These are phyloP conservation scores for Lucilia cuprina DNA, from an alignment of 1,140 invertebrate species.

Conservation along the genomic window DNA sequence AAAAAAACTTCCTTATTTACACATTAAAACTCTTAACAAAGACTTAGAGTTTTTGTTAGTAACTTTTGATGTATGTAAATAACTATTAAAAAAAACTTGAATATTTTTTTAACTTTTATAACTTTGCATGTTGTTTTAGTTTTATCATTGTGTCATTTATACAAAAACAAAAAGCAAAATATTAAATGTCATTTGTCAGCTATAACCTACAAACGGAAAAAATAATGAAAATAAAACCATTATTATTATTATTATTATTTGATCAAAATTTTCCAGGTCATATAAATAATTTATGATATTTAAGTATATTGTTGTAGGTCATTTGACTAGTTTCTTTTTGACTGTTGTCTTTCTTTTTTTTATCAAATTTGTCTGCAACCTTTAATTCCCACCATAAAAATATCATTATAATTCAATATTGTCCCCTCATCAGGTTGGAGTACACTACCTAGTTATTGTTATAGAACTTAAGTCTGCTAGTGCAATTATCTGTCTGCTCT, in stretches of 20 bases:
- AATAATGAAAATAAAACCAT: not conserved
- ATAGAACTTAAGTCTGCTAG: not conserved
- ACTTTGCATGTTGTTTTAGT: not conserved
- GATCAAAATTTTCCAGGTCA: not conserved
- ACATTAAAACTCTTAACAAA: not conserved
- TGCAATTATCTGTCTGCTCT: not conserved
- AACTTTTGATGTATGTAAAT: too few species aligned
- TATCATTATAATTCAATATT: not conserved
- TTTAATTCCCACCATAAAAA: too few species aligned
- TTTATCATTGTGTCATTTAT: not conserved
- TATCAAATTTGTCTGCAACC: not conserved
- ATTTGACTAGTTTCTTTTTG: not conserved
- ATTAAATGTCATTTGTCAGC: not conserved
- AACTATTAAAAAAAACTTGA: not conserved
- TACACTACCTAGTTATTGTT: not conserved
- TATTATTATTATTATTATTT: not conserved
- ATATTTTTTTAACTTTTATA: not conserved
- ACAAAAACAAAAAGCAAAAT: not conserved
- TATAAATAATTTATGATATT: not conserved
- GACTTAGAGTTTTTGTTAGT: not conserved
- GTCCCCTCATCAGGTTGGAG: not conserved
- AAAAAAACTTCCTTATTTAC: not conserved
- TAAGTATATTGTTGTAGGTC: not conserved
- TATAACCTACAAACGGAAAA: not conserved
- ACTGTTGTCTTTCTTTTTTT: not conserved